Conservation (phyloP, 2,113 vertebrate species). For the Otus sunia region DNA sequence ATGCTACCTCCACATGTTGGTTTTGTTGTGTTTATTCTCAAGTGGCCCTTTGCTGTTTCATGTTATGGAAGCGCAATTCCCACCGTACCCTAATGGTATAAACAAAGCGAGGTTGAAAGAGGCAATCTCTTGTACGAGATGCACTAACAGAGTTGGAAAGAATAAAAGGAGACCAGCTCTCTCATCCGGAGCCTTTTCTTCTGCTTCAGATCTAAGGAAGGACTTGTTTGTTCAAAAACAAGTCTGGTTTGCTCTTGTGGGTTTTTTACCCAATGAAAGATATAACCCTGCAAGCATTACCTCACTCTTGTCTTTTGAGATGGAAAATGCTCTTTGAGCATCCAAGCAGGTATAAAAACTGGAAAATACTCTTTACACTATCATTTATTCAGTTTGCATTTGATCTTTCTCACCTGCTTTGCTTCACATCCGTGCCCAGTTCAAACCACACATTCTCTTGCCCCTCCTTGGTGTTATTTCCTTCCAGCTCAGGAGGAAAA, state of each 20-base stretch:
- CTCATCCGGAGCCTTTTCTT: background rate
- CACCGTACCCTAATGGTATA: rapidly evolving
- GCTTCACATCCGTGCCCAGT: background rate
- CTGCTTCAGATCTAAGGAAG: background rate
- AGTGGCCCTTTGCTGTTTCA: background rate
- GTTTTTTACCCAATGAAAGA: background rate
- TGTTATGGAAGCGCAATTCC: rapidly evolving
- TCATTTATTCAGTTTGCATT: background rate
- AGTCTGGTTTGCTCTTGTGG: background rate
- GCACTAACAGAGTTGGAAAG: background rate
- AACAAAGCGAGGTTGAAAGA: background rate
- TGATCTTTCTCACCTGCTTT: background rate
- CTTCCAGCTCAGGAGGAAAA: background rate
- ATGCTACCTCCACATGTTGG: rapidly evolving
- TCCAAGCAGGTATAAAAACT: rapidly evolving
- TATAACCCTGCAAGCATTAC: background rate
- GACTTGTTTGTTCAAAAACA: background rate
- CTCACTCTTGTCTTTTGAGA: background rate
- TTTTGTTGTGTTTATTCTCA: background rate
- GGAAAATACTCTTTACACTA: background rate
- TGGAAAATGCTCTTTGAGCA: background rate
- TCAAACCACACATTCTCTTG: background rate
- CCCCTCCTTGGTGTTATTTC: background rate
- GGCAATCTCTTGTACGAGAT: background rate
- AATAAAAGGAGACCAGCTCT: background rate